Evolutionary conservation across 2,113 vertebrate species (phyloP), one percentile per base, ranked within the genome.

Genomic region (Brachypodius melanocephalos): DNA sequence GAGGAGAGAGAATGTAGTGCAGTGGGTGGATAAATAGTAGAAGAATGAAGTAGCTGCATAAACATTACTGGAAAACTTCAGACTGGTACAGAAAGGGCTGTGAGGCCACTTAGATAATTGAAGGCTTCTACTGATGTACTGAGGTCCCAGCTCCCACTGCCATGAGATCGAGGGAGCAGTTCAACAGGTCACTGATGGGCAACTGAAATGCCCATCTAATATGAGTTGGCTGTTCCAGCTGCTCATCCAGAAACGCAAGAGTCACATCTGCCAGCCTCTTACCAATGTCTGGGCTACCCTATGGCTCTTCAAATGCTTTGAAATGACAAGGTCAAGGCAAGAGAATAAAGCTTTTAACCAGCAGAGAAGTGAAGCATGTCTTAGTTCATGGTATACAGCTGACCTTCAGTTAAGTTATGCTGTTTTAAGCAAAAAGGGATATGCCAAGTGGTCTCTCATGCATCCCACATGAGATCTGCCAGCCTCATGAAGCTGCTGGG

Each of bases 41-140:
- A 92, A 91, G 91, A 82, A 82, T 28, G 74, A 89, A 93, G 55
- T 65, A 82, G 55, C 72, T 90, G 42, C 67, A 83, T 77, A 94
- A 96, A 96, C 87, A 88, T 55, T 52, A 55, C 55, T 85, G 89
- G 72, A 95, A 89, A 67, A 69, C 46, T 89, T 95, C 87, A 88
- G 74, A 66, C 38, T 75, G 34, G 54, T 51, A 72, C 66, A 51
- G 71, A 68, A 91, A 76, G 21, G 24, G 38, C 75, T 79, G 42
- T 25, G 58, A 83, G 71, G 69, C 61, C 45, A 49, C 36, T 67
- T 45, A n/a, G 40, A 58, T 38, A 18, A 17, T 48, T 45, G 43
- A 72, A 76, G 40, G 16, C n/a, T 57, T 84, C 73, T 66, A 4
- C 3, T 29, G 1, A 2, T 14, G 3, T 54, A 11, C 31, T 9